Conservation (phyloP, 2,888 invertebrate genomes). For the Chirona hameri region DNA sequence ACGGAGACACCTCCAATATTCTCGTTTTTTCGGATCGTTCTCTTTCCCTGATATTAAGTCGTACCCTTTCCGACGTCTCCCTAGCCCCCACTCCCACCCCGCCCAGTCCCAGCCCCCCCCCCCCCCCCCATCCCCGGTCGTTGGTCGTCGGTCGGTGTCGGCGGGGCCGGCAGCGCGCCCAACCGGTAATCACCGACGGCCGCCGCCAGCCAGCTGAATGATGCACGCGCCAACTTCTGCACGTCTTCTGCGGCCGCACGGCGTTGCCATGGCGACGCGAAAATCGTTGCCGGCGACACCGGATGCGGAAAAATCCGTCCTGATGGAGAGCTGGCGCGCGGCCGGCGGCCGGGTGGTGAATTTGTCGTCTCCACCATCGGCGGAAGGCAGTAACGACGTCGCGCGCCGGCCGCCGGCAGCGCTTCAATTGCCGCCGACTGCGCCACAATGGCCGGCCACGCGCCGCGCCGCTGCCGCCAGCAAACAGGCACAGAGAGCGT, state of each 20-base stretch:
- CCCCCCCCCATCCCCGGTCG: not conserved
- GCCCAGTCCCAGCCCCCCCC: no score
- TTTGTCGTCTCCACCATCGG: conserved; percentile 7
- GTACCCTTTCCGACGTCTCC: no score
- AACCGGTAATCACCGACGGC: not conserved
- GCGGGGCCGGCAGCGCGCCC: not conserved
- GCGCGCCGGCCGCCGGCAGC: not conserved
- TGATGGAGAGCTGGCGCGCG: not conserved
- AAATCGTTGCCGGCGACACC: not conserved
- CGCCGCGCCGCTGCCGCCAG: not conserved
- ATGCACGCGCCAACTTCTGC: conserved; percentile 27
- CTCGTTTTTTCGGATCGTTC: no score
- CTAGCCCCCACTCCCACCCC: not conserved
- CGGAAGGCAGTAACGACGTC: conserved; percentile 12
- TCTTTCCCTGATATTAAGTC: no score
- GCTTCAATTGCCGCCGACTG: not conserved
- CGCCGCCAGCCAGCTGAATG: not conserved
- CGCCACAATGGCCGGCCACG: conserved; percentile 10
- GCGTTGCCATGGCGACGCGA: conserved; percentile 5
- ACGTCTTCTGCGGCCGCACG: conserved; percentile 3
- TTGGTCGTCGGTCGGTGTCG: not conserved
- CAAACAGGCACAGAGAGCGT: not conserved
- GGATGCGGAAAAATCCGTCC: conserved; percentile 10
- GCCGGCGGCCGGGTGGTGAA: not conserved
- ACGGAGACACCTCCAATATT: no score